phyloP scores from a whole-genome alignment of 2,797 vertebrate genomes.

The Acanthurus leucopareius region DNA sequence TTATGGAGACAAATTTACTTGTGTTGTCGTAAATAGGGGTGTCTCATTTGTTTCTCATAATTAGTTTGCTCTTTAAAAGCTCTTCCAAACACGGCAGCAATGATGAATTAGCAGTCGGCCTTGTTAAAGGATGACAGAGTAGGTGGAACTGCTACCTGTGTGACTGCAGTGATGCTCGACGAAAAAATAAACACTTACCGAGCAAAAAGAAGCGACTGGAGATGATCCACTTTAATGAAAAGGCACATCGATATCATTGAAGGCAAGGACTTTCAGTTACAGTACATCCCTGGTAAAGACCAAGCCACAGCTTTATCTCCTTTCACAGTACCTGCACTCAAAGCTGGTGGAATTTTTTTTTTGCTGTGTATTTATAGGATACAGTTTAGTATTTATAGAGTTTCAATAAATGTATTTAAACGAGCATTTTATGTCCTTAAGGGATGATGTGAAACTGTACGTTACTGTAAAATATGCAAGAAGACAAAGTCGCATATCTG shows the following conservation, averaged over 20 bases:
- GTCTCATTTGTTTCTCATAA: constrained; percentile 50
- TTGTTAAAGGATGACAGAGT: constrained; percentile 44
- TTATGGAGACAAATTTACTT: constrained; percentile 60
- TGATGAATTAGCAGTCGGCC: constrained; percentile 41
- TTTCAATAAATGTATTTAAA: background rate
- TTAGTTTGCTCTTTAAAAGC: constrained; percentile 43
- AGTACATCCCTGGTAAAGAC: background rate
- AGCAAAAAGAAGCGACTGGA: constrained; percentile 1
- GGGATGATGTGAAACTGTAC: no score
- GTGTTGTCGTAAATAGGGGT: constrained; percentile 35
- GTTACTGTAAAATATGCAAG: background rate
- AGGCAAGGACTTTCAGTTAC: background rate
- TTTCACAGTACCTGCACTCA: background rate
- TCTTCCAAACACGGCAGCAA: constrained; percentile 20
- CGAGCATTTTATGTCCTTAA: background rate
- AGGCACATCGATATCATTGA: constrained; percentile 3
- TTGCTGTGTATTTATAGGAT: no score
- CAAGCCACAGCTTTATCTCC: background rate
- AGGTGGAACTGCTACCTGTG: constrained; percentile 31
- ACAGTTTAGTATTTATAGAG: background rate
- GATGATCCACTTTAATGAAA: constrained; percentile 22
- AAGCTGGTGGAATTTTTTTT: background rate
- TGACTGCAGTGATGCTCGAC: background rate
- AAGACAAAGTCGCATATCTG: background rate
- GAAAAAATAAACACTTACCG: constrained; percentile 1